Conservation (phyloP, 2,888 invertebrate genomes). For the Branchellion lobata region DNA sequence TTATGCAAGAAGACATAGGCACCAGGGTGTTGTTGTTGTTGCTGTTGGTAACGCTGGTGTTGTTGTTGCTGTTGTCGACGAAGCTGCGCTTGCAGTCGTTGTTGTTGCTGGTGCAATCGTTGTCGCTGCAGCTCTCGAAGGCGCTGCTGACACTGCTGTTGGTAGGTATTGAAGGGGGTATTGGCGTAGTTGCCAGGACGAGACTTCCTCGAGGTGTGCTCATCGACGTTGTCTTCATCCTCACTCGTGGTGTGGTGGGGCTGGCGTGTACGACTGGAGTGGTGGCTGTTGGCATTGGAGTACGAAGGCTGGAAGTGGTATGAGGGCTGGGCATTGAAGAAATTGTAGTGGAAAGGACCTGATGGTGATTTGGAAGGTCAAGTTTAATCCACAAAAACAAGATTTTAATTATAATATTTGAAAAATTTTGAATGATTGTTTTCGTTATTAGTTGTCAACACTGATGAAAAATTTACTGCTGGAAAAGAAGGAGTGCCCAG, state of each 20-base stretch:
- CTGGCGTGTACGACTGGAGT: background rate
- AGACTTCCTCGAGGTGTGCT: background rate
- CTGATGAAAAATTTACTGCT: no score
- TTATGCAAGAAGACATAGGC: background rate
- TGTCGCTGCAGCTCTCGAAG: background rate
- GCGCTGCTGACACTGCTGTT: background rate
- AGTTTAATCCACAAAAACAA: no score
- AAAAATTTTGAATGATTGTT: no score
- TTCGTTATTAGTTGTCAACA: no score
- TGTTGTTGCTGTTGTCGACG: background rate
- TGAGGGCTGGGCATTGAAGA: background rate
- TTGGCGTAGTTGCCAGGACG: background rate
- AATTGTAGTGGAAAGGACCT: background rate
- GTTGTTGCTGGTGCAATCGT: background rate
- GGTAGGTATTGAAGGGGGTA: background rate
- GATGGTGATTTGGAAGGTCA: no score
- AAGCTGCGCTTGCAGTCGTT: background rate
- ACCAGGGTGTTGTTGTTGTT: conserved; percentile 25
- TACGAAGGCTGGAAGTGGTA: background rate
- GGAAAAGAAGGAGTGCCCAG: no score
- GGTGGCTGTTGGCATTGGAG: background rate
- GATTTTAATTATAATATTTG: no score
- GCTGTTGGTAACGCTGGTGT: background rate
- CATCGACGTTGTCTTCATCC: background rate
- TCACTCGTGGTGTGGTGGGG: conserved; percentile 15